Percentiles rank a stretch among this genome's conserved stretches.
Evolutionary conservation across 2,888 invertebrate species (phyloP).

Genomic region (Asteroscopus sphinx): DNA sequence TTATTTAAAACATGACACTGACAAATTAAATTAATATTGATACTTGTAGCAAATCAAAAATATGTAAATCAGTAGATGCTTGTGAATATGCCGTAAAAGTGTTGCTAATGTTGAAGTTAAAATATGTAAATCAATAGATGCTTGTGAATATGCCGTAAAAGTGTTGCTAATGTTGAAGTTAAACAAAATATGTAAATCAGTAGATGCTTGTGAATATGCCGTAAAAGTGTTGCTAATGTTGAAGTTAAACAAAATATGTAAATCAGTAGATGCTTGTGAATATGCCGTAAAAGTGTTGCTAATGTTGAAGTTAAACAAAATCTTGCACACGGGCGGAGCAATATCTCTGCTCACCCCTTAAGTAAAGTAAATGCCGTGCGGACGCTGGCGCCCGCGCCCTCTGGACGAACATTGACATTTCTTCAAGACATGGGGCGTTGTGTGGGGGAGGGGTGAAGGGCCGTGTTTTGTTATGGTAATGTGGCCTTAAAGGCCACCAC

Average conservation of each 20-base stretch:
- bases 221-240: no score
- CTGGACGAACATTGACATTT: slow-evolving; percentile 16
- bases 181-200: no score
- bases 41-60: not conserved
- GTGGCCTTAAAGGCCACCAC: slow-evolving; percentile 9
- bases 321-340: not conserved
- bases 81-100: no score
- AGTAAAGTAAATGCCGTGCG: slow-evolving; percentile 1
- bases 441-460: not conserved
- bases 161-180: not conserved
- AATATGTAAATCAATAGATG: no score
- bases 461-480: slow-evolving; percentile 28
- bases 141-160: not conserved
- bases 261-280: no score
- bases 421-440: not conserved
- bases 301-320: slow-evolving; percentile 4
- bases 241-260: not conserved
- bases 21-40: no score
- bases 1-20: no score
- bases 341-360: slow-evolving; percentile 5
- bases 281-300: not conserved
- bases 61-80: not conserved
- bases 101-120: not conserved
- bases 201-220: no score
- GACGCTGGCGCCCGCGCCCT: slow-evolving; percentile 11